A percentile compares a stretch with the other conserved stretches of the same genome.
phyloP scores from a whole-genome alignment of 2,113 vertebrate genomes.

The Haemorhous mexicanus region DNA sequence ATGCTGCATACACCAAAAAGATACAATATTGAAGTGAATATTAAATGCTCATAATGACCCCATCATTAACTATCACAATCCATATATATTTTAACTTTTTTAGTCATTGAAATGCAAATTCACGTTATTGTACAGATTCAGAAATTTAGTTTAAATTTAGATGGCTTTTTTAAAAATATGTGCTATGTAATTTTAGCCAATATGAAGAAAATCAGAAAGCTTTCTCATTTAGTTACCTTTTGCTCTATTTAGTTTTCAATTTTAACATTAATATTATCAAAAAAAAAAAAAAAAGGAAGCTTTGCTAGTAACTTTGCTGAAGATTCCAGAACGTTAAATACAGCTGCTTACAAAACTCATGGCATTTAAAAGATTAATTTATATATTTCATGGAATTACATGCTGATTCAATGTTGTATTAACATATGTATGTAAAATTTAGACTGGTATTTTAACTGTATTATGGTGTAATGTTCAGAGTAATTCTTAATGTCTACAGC shows the following conservation, averaged over 20 bases:
- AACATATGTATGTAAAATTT: not conserved
- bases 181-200: not conserved
- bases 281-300: not conserved
- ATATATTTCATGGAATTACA: not conserved
- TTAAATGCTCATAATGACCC: not conserved
- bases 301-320: not conserved
- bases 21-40: not conserved
- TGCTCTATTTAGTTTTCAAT: not conserved
- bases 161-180: not conserved
- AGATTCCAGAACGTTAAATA: not conserved
- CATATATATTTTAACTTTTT: not conserved
- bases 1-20: not conserved
- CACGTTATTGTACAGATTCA: not conserved
- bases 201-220: not conserved
- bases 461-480: not conserved
- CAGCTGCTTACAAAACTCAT: not conserved
- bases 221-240: not conserved
- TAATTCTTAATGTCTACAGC: not conserved
- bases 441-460: not conserved
- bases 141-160: not conserved
- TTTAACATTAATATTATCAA: not conserved
- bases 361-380: not conserved
- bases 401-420: not conserved
- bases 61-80: not conserved
- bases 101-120: not conserved